Evolutionary conservation across 2,797 vertebrate genomes (phyloP).

Genomic region (Merluccius polli): DNA sequence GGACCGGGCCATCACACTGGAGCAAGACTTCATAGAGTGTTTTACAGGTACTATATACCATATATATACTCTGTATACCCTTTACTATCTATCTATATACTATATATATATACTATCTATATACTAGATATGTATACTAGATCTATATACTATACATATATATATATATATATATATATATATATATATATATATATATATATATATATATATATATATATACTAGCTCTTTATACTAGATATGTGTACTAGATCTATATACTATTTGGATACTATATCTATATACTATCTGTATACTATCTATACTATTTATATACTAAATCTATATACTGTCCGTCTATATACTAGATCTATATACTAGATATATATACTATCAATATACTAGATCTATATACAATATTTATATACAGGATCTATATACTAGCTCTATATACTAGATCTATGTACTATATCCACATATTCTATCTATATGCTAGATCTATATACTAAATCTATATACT

Average conservation of each 20-base stretch:
- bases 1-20: conserved; percentile 84
- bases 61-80: background rate
- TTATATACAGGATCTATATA: no score
- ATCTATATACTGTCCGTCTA: no score
- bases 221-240: conserved; percentile 9
- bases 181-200: background rate
- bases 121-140: background rate
- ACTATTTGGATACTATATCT: no score
- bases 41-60: conserved; percentile 76
- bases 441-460: background rate
- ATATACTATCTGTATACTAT: no score
- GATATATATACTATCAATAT: background rate
- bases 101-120: background rate
- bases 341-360: background rate
- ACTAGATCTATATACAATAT: no score
- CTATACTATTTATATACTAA: background rate
- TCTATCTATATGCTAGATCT: background rate
- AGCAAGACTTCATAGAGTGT: conserved; percentile 89
- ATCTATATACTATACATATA: background rate
- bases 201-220: conserved; percentile 1
- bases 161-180: background rate
- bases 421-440: background rate
- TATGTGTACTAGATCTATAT: no score
- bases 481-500: background rate
- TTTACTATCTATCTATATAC: background rate